Conservation (phyloP, 2,888 invertebrate genomes). For the Helleia helle region DNA sequence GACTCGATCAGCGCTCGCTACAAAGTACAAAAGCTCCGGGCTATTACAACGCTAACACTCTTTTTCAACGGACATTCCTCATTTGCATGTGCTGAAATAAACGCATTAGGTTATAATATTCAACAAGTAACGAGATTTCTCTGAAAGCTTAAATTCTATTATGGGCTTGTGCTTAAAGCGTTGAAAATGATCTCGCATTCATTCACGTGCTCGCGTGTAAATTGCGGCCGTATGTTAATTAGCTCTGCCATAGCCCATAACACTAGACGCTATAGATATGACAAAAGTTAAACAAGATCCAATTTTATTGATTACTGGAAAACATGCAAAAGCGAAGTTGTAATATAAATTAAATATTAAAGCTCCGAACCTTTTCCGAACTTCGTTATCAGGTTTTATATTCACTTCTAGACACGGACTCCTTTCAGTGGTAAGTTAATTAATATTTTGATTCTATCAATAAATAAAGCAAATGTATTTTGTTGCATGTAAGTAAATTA, state of each 20-base stretch:
- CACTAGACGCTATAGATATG: background rate
- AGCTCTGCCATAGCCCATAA: background rate
- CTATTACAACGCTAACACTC: constrained; percentile 20
- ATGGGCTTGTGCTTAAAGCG: background rate
- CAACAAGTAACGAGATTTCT: background rate
- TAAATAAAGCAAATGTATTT: too few species aligned
- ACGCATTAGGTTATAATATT: too few species aligned
- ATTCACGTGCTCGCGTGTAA: constrained; percentile 3
- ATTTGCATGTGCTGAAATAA: too few species aligned
- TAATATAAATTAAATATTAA: too few species aligned
- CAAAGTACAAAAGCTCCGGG: constrained; percentile 33
- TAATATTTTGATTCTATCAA: too few species aligned
- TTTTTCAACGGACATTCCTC: constrained; percentile 11
- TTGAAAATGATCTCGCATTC: background rate
- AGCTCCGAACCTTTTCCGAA: too few species aligned
- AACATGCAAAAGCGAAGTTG: too few species aligned
- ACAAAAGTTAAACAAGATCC: background rate
- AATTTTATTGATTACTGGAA: too few species aligned
- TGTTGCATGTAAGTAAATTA: too few species aligned
- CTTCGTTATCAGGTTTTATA: too few species aligned
- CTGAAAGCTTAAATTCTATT: background rate
- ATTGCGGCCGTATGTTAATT: background rate
- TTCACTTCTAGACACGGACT: too few species aligned
- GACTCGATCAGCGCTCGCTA: constrained; percentile 40
- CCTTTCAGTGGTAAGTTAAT: too few species aligned